Conservation (phyloP, 2,113 vertebrate species). For the Genyomyrus donnyi region DNA sequence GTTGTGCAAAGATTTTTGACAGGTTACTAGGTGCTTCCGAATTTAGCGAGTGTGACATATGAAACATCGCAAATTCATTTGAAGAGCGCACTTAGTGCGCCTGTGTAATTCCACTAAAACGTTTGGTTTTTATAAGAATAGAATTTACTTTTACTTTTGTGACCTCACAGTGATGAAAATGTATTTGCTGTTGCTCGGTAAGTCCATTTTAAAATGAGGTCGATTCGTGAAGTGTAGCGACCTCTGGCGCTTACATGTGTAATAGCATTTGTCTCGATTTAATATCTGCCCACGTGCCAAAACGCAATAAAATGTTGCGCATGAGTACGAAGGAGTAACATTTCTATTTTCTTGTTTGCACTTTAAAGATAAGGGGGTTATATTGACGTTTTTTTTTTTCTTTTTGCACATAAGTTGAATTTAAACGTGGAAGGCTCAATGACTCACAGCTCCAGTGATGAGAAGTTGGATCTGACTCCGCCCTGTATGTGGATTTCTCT, state of each 20-base stretch:
- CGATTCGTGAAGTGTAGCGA: neutral
- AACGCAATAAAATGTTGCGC: neutral
- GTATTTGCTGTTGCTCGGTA: neutral
- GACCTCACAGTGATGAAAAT: neutral
- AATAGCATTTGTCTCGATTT: neutral
- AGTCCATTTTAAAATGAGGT: neutral
- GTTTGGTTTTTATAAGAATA: neutral
- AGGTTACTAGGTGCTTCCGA: neutral
- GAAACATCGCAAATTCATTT: neutral
- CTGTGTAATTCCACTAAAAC: neutral
- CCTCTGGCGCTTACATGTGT: neutral
- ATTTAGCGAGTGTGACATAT: neutral
- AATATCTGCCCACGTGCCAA: neutral
- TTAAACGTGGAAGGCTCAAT: neutral
- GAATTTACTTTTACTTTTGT: neutral
- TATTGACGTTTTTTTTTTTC: neutral
- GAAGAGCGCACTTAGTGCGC: neutral
- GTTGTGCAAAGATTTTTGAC: neutral
- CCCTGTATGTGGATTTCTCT: neutral
- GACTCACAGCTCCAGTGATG: neutral
- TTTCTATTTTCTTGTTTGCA: neutral
- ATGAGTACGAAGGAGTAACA: neutral
- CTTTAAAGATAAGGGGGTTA: neutral
- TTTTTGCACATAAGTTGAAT: neutral
- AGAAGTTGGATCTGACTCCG: neutral